Percentiles rank a stretch among this genome's conserved stretches.
Conservation (phyloP, 64 coral and sea anemone genomes). For the Montipora capricornis region DNA sequence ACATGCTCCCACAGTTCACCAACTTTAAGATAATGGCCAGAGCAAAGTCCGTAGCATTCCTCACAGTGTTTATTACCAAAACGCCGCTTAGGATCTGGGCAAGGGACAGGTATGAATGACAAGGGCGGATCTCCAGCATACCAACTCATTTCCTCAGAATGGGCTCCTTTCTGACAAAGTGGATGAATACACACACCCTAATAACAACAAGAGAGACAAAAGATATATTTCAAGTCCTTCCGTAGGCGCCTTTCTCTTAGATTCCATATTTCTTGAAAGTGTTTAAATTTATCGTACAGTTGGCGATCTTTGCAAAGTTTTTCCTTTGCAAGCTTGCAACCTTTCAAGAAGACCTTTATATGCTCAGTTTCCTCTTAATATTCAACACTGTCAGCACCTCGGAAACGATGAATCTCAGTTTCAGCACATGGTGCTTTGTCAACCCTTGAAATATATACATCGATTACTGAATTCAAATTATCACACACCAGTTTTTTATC, state of each 20-base stretch:
- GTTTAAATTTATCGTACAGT: constrained; percentile 1
- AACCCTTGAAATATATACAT: constrained; percentile 58
- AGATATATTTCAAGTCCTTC: constrained; percentile 59
- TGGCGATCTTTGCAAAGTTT: constrained; percentile 16
- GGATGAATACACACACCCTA: constrained; percentile 45
- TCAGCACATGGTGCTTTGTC: constrained; percentile 48
- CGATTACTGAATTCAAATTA: constrained; percentile 44
- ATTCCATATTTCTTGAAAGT: constrained; percentile 7
- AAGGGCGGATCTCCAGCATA: constrained; percentile 54
- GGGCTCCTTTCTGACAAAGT: constrained; percentile 33
- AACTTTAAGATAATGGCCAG: constrained; percentile 66
- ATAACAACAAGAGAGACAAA: constrained; percentile 49
- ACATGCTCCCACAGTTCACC: constrained; percentile 20
- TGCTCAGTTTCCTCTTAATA: constrained; percentile 38
- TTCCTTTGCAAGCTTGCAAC: constrained; percentile 27
- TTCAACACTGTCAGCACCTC: not conserved
- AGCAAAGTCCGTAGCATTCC: constrained; percentile 27
- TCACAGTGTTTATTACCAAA: constrained; percentile 33
- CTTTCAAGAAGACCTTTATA: constrained; percentile 69
- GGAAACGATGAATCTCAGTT: constrained; percentile 57
- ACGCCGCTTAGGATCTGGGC: constrained; percentile 40
- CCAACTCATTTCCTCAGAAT: constrained; percentile 18
- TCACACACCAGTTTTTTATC: constrained; percentile 18
- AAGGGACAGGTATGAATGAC: constrained; percentile 36
- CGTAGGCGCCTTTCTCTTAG: constrained; percentile 35